phyloP scores from a whole-genome alignment of 1,140 invertebrate species.

The Steinernema khuongi region DNA sequence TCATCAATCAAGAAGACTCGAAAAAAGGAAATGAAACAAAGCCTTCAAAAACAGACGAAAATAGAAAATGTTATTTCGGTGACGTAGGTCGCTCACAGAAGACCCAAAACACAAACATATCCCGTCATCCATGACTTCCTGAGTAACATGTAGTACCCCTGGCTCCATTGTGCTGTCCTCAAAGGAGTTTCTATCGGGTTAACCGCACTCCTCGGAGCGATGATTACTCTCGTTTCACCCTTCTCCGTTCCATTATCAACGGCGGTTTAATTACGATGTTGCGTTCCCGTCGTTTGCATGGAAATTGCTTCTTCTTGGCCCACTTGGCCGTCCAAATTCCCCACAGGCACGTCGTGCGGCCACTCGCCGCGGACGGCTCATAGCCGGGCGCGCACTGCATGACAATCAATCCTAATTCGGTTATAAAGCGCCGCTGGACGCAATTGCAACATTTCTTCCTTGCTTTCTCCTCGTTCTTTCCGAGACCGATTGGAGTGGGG shows the following conservation, averaged over 20 bases:
- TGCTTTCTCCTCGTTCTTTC: background rate
- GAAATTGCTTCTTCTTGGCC: background rate
- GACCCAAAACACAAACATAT: too few species aligned
- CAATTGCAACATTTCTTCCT: background rate
- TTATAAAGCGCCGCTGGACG: background rate
- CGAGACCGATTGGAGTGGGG: background rate
- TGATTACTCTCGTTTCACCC: background rate
- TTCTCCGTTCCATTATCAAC: background rate
- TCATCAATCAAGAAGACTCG: too few species aligned
- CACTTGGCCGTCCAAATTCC: background rate
- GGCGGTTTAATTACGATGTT: slow-evolving; percentile 9
- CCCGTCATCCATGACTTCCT: too few species aligned
- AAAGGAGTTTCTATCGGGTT: too few species aligned
- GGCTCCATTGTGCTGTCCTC: too few species aligned
- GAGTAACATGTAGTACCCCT: too few species aligned
- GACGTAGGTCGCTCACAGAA: too few species aligned
- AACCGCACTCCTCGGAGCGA: background rate
- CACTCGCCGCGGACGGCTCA: background rate
- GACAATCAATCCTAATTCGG: slow-evolving; percentile 16
- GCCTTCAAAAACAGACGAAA: too few species aligned
- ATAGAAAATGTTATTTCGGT: too few species aligned
- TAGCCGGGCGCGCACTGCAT: background rate
- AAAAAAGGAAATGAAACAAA: too few species aligned
- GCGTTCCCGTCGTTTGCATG: slow-evolving; percentile 1
- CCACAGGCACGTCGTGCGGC: background rate